Evolutionary conservation across 2,113 vertebrate genomes (phyloP).

Genomic region (Lophotis ruficrista): DNA sequence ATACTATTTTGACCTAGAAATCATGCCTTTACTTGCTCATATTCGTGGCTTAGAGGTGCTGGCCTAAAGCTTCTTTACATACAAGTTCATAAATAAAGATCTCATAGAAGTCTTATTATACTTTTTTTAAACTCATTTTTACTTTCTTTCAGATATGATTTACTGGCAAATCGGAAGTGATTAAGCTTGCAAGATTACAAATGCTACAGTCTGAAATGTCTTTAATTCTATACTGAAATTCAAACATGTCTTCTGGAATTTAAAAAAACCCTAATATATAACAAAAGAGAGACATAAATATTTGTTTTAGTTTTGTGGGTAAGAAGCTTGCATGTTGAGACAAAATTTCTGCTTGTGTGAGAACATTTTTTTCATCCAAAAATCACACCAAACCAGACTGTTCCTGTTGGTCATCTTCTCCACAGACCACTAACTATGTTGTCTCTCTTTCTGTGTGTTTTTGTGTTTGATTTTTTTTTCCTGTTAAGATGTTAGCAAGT

Average conservation of each 20-base stretch:
- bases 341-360: not conserved
- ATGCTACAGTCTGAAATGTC: not conserved
- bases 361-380: not conserved
- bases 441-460: not conserved
- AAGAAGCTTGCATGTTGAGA: not conserved
- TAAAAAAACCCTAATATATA: not conserved
- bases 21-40: constrained; percentile 22
- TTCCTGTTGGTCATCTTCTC: constrained; percentile 1
- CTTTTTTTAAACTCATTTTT: not conserved
- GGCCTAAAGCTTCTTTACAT: not conserved
- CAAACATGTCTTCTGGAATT: not conserved
- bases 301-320: not conserved
- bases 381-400: not conserved
- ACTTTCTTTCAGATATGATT: not conserved
- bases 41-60: not conserved
- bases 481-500: not conserved
- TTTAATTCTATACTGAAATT: not conserved
- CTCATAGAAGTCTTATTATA: not conserved
- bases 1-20: not conserved
- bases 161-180: not conserved
- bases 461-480: not conserved
- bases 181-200: not conserved
- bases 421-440: not conserved
- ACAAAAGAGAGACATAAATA: not conserved
- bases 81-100: constrained; percentile 11